phyloP scores from a whole-genome alignment of 2,888 invertebrate genomes.

The Drosophila aldrichi region DNA sequence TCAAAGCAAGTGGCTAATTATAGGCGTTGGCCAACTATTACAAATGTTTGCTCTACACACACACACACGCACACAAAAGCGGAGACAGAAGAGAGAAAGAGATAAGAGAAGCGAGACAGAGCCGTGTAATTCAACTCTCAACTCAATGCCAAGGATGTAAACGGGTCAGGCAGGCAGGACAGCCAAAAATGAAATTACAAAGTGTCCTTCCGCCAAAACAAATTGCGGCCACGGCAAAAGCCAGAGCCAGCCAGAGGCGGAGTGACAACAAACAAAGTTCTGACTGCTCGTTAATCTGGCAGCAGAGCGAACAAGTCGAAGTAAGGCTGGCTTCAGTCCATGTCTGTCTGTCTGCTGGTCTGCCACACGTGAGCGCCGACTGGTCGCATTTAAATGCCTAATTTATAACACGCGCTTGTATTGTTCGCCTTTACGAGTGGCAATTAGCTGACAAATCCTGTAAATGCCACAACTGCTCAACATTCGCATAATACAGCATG shows the following conservation, averaged over 20 bases:
- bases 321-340: conserved; percentile 34
- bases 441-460: conserved; percentile 35
- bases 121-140: conserved; percentile 7
- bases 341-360: conserved; percentile 3
- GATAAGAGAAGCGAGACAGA: neutral
- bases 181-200: conserved; percentile 66
- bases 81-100: neutral
- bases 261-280: conserved; percentile 1
- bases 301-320: conserved; percentile 35
- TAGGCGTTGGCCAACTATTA: conserved; percentile 26
- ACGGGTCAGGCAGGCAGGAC: conserved; percentile 40
- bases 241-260: too few species aligned
- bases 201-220: conserved; percentile 60
- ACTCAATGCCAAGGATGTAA: conserved; percentile 43
- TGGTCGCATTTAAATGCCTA: conserved; percentile 52
- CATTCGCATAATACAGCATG: conserved; percentile 11
- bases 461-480: conserved; percentile 10
- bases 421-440: conserved; percentile 16
- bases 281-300: conserved; percentile 48
- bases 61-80: neutral
- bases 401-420: conserved; percentile 47
- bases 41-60: conserved; percentile 15
- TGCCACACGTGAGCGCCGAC: conserved; percentile 20
- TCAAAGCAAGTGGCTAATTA: conserved; percentile 73
- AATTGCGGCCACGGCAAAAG: conserved; percentile 47